Percentiles rank a stretch among this genome's conserved stretches.
Evolutionary conservation across 2,113 vertebrate genomes (phyloP).

Genomic region (Gymnobelideus leadbeateri): DNA sequence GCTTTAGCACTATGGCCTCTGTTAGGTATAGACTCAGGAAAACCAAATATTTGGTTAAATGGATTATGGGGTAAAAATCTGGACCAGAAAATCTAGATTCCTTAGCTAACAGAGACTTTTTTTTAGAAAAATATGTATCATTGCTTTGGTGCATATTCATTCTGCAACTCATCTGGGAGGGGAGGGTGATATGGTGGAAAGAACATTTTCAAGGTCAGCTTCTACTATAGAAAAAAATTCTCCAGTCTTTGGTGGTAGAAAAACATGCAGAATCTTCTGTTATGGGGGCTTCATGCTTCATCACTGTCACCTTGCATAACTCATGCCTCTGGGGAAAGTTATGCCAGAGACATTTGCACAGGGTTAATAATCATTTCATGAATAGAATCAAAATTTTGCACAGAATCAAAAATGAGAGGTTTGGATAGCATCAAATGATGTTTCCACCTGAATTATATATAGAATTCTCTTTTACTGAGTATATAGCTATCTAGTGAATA

Average conservation of each 20-base stretch:
- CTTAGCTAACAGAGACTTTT: neutral
- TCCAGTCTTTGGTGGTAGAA: neutral
- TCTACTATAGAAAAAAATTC: neutral
- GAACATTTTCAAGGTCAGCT: neutral
- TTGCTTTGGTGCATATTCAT: neutral
- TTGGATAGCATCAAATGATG: neutral
- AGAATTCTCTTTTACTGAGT: neutral
- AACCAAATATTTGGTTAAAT: conserved; percentile 33
- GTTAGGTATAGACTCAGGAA: conserved; percentile 21
- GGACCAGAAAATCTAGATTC: neutral
- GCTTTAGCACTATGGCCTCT: conserved; percentile 21
- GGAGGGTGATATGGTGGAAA: neutral
- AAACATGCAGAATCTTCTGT: neutral
- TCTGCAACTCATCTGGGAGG: neutral
- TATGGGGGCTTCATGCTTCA: neutral
- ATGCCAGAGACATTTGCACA: neutral
- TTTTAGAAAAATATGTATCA: neutral
- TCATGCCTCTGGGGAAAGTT: neutral
- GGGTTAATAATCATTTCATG: neutral
- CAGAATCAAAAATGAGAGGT: neutral
- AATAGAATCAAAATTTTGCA: neutral
- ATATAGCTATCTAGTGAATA: neutral
- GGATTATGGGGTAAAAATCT: neutral
- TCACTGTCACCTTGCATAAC: neutral
- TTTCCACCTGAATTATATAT: neutral